Evolutionary conservation across 2,888 invertebrate species (phyloP), one percentile per base, ranked within the genome.

Genomic region (Coecobrya sp.): DNA sequence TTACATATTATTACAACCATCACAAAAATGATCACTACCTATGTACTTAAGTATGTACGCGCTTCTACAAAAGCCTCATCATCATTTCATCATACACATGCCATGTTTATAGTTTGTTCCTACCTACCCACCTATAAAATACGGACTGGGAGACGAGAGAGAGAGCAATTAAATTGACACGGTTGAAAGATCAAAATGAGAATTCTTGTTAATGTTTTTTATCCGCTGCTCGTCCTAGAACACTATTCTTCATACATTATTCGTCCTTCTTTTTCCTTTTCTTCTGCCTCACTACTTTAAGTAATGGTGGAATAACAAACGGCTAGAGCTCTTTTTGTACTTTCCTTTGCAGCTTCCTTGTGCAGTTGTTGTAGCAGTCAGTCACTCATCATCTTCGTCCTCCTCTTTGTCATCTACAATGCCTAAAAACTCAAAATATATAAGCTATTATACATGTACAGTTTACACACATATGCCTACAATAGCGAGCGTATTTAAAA

Each of bases 81-180:
- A 62, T 52, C 59, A 82, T 82, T 82, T 82, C 82, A 82, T 82
- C 62, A 82, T 82, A 62, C 27, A 62, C 27, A 59, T 25, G n/a
- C 62, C 82, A 42, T 82, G 62, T 82, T 82, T 59, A 82, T 82
- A 79, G 36, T n/a, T 42, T 36, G 70, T 70, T 16, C 27, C 76
- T 25, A 30, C 42, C 59, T 36, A 36, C 59, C 59, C 36, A 42
- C 30, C 76, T 52, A 79, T n/a, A 68, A 82, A 82, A 82, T 62
- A 11, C 82, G 11, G 42, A 42, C 36, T 52, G 36, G 76, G 70
- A 92, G 89, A 88, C 82, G 89, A 85, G 82, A n/a, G 89, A 93
- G 89, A 93, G 91, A 93, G 93, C 93, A 93, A 93, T 94, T 93
- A 94, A 93, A 94, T 93, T 94, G 94, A 91, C 91, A 94, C 93